Base-by-base conservation (phyloP, 2,113 vertebrate species). In the Centropristis striata region DNA sequence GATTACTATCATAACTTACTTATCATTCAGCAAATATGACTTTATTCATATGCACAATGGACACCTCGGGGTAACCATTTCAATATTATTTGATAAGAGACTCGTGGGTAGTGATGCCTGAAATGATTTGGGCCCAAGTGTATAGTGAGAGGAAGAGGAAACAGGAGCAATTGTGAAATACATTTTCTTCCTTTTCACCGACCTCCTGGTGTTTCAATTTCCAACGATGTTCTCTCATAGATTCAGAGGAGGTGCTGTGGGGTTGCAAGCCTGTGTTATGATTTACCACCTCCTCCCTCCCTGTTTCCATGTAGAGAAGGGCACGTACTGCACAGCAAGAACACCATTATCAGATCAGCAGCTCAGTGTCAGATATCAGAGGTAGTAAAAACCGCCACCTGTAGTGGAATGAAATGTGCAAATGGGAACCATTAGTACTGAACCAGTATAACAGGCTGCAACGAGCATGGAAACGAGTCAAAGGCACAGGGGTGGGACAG, bases 21-120 rank as follows among this genome's bases (percentile, higher is more conserved):
- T 88, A 90, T 90, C 89, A 84, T 80, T 75, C 70, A 63, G 86
- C 70, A 90, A 87, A 93, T 92, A 93, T 83, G 60, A 88, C 87
- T 88, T 86, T 71, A 90, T 93, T 93, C 85, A 89, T 74, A 92
- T 89, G 83, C 88, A 90, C 83, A 90, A 88, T 87, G 88, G 88
- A 89, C 81, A 93, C 90, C 90, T 91, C 69, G 3, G 83, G 86
- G 90, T 88, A 90, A 86, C 84, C 81, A 91, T 94, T 93, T 91
- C 90, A 92, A 51, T 92, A 91, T 90, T 90, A 92, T 90, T 90
- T 92, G 88, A 93, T 93, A 93, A 90, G 91, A 87, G 84, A 86
- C 83, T 85, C 69, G 78, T 90, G 88, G 91, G 88, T 91, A 91
- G 94, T 75, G 90, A 94, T 90, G 92, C 93, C 88, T 94, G 92